These are phyloP conservation scores for Fulica atra DNA, from an alignment of 2,113 vertebrate genomes.

Conservation along the genomic window DNA sequence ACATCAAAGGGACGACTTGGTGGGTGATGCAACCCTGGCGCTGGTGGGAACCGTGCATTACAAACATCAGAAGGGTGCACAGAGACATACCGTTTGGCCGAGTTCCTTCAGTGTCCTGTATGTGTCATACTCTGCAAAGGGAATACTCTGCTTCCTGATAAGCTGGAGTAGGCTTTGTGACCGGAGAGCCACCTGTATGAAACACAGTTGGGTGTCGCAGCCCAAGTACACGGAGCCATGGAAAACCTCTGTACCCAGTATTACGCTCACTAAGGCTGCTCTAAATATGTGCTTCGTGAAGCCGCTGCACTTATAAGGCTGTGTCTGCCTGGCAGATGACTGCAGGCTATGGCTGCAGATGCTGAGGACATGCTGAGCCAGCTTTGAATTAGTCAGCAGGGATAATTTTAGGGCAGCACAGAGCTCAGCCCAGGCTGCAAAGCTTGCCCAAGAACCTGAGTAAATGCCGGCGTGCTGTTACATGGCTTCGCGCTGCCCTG, in stretches of 20 bases:
- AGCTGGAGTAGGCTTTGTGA: constrained; percentile 79
- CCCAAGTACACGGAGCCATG: neutral
- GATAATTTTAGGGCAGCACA: constrained; percentile 35
- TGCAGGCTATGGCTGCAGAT: constrained; percentile 4
- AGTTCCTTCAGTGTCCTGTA: constrained; percentile 77
- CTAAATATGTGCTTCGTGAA: neutral
- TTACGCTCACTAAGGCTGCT: neutral
- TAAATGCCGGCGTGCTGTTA: neutral
- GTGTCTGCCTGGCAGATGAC: neutral
- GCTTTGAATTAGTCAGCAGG: neutral
- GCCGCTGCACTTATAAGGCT: neutral
- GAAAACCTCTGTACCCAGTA: neutral
- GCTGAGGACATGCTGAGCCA: neutral
- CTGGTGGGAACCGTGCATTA: neutral
- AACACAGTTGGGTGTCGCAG: neutral
- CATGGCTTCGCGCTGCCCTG: neutral
- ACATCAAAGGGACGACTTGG: neutral
- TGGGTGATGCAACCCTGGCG: neutral
- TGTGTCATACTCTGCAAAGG: constrained; percentile 43
- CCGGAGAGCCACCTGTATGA: constrained; percentile 76
- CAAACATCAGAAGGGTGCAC: neutral
- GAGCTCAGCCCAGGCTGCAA: neutral
- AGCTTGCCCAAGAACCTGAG: constrained; percentile 13
- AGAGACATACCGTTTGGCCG: constrained; percentile 74
- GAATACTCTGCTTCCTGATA: constrained; percentile 68